phyloP scores from a whole-genome alignment of 2,888 invertebrate species.

The Drosophila limbata region DNA sequence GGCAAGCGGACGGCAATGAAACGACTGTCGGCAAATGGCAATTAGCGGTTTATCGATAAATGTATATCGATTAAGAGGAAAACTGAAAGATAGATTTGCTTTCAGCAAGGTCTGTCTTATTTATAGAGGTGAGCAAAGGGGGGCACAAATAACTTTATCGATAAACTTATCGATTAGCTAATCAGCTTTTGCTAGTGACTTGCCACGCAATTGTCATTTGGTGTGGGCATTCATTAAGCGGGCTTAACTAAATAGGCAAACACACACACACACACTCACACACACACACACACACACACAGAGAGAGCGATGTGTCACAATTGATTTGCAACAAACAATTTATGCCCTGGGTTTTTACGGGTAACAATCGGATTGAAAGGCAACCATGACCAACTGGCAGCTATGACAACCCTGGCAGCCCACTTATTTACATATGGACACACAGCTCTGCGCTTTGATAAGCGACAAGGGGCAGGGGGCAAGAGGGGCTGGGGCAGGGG shows the following conservation, averaged over 20 bases:
- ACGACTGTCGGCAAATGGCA: neutral
- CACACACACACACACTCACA: slow-evolving; percentile 23
- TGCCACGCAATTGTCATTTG: slow-evolving; percentile 31
- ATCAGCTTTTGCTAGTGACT: slow-evolving; percentile 16
- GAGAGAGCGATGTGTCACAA: slow-evolving; percentile 44
- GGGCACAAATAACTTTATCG: slow-evolving; percentile 1
- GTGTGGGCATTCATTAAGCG: slow-evolving; percentile 39
- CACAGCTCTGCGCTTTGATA: slow-evolving; percentile 40
- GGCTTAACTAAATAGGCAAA: slow-evolving; percentile 54
- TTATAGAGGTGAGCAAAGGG: neutral
- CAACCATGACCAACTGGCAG: slow-evolving; percentile 55
- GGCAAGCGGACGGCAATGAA: slow-evolving; percentile 8
- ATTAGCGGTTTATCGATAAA: slow-evolving; percentile 18
- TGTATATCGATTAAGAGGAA: slow-evolving; percentile 7
- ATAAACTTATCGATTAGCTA: slow-evolving; percentile 29
- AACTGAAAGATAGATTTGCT: neutral
- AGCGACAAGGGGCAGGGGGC: slow-evolving; percentile 6
- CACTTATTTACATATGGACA: slow-evolving; percentile 60
- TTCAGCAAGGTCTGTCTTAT: neutral
- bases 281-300: neutral
- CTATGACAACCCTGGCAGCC: slow-evolving; percentile 51
- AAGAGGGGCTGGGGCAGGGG: neutral
- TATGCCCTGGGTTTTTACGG: slow-evolving; percentile 29
- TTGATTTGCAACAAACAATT: slow-evolving; percentile 53
- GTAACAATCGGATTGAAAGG: slow-evolving; percentile 25